phyloP scores from a whole-genome alignment of 2,888 invertebrate genomes.

The Campoletis raptor region DNA sequence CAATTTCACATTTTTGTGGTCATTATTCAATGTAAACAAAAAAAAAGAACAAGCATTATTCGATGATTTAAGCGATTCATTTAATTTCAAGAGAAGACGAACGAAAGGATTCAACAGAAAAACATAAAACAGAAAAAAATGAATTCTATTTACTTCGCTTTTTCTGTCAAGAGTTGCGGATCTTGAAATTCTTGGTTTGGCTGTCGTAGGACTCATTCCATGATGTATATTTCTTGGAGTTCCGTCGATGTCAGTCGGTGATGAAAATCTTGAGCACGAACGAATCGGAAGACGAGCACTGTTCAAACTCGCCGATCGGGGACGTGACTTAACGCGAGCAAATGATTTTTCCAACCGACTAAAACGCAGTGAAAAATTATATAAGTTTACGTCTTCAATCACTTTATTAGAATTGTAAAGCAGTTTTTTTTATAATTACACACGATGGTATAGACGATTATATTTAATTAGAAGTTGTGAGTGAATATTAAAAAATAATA shows the following conservation, averaged over 20 bases:
- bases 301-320: conserved; percentile 77
- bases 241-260: conserved; percentile 59
- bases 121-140: neutral
- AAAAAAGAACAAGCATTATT: no score
- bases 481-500: neutral
- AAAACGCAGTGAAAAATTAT: neutral
- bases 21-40: no score
- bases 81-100: neutral
- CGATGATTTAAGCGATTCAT: no score
- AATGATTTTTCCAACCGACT: conserved; percentile 56
- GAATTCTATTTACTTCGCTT: conserved; percentile 67
- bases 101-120: no score
- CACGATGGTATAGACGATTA: neutral
- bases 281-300: conserved; percentile 66
- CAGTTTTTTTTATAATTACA: neutral
- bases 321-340: conserved; percentile 67
- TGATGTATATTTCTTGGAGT: conserved; percentile 50
- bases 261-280: conserved; percentile 63
- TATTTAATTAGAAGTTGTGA: neutral
- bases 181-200: conserved; percentile 69
- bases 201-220: conserved; percentile 21
- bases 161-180: conserved; percentile 71
- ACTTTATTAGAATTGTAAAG: conserved; percentile 1
- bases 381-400: neutral
- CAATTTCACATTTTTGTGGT: no score